Conservation (phyloP, 35 echinoderm and acorn worm species). For the Anneissia japonica region DNA sequence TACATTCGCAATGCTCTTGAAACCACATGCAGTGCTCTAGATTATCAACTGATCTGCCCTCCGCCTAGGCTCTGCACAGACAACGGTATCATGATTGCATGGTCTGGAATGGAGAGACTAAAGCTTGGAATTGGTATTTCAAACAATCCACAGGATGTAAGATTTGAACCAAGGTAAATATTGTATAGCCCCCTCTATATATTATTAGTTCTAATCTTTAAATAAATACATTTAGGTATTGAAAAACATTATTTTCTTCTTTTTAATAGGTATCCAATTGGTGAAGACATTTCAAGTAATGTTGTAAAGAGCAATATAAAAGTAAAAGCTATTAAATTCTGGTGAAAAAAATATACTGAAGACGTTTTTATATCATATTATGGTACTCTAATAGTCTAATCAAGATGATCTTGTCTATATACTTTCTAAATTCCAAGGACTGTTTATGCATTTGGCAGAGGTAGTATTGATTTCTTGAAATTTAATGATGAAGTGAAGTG, state of each 20-base stretch:
- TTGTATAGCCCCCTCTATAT: not conserved
- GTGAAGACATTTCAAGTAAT: constrained; percentile 48
- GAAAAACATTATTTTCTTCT: not conserved
- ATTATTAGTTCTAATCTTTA: not conserved
- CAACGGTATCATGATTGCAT: constrained; percentile 97
- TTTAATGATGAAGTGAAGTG: no score
- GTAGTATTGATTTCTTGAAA: no score
- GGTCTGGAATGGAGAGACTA: constrained; percentile 92
- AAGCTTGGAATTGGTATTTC: constrained; percentile 69
- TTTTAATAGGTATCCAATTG: constrained; percentile 57
- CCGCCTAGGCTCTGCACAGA: constrained; percentile 82
- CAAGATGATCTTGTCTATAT: no score
- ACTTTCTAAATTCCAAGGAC: no score
- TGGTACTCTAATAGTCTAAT: no score
- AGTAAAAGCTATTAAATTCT: constrained; percentile 65
- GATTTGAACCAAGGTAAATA: constrained; percentile 89
- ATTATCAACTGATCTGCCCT: constrained; percentile 76
- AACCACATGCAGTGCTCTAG: constrained; percentile 26
- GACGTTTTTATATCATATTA: no score
- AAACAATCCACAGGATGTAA: constrained; percentile 63
- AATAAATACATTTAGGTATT: not conserved
- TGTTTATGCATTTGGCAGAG: no score
- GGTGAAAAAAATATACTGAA: not conserved
- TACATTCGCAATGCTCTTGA: constrained; percentile 76
- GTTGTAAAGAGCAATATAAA: constrained; percentile 52